Evolutionary conservation across 1,140 invertebrate species (phyloP).

Genomic region (Adoxophyes honmai): DNA sequence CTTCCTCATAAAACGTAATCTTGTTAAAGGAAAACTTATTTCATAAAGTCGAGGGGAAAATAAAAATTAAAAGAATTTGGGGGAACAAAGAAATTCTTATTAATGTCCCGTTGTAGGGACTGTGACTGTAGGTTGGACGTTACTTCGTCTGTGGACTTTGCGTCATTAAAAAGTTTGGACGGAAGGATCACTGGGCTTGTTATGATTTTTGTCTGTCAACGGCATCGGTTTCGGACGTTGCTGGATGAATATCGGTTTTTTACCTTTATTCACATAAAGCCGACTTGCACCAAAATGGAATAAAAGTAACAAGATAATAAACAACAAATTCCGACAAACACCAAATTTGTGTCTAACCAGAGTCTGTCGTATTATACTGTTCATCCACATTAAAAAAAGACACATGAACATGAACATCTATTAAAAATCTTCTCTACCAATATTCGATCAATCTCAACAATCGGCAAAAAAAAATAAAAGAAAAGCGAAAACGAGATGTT

Average conservation of each 20-base stretch:
- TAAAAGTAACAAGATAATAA: too few species aligned
- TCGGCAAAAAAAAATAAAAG: neutral
- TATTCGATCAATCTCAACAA: too few species aligned
- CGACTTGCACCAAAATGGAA: too few species aligned
- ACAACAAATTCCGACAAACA: too few species aligned
- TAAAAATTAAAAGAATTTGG: conserved; percentile 49
- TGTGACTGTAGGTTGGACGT: conserved; percentile 48
- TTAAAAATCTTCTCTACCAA: too few species aligned
- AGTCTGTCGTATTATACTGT: too few species aligned
- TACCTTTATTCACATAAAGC: too few species aligned
- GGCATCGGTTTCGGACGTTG: neutral
- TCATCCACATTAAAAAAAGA: too few species aligned
- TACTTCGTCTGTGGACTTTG: conserved; percentile 22
- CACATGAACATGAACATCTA: too few species aligned
- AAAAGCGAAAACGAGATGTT: neutral
- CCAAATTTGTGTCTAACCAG: too few species aligned
- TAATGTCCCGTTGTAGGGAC: conserved; percentile 42
- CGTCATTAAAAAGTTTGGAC: conserved; percentile 6
- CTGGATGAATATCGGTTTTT: too few species aligned
- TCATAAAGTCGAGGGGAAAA: conserved; percentile 52
- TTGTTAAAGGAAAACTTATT: conserved; percentile 68
- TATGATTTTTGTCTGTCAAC: neutral
- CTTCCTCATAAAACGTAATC: conserved; percentile 63
- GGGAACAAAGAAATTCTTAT: conserved; percentile 33
- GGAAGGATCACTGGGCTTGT: neutral